Percentiles rank a stretch among this genome's conserved stretches.
Conservation (phyloP, 2,113 vertebrate species). For the Colaptes auratus region DNA sequence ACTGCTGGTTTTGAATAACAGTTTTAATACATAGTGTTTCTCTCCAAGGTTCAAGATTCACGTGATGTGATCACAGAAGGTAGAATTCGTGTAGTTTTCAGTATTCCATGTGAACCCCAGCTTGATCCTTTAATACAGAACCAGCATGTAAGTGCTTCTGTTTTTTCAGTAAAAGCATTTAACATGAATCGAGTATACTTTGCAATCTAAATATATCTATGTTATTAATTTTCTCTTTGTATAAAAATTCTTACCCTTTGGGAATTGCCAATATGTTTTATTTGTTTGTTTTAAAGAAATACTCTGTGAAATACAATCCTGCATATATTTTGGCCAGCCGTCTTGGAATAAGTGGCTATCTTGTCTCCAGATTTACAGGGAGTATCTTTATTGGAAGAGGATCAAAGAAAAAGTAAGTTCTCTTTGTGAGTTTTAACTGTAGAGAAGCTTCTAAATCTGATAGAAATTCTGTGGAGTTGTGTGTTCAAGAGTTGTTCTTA, state of each 20-base stretch:
- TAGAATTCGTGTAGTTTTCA: constrained; percentile 93
- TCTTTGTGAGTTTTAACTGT: constrained; percentile 30
- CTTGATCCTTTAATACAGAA: constrained; percentile 94
- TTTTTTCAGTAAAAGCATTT: neutral
- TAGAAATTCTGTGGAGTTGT: too few relatives aligned
- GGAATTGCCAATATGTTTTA: constrained; percentile 40
- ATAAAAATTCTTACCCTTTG: neutral
- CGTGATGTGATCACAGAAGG: constrained; percentile 92
- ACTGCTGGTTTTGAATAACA: neutral
- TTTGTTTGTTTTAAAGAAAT: constrained; percentile 87
- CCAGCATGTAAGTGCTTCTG: constrained; percentile 89
- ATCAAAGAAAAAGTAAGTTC: constrained; percentile 92
- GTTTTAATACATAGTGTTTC: neutral
- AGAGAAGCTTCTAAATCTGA: neutral
- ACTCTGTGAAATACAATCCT: constrained; percentile 95
- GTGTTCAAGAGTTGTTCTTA: neutral
- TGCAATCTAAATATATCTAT: neutral
- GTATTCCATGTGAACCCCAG: constrained; percentile 90
- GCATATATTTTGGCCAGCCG: constrained; percentile 94
- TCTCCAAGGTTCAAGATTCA: constrained; percentile 90
- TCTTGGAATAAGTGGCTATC: constrained; percentile 93
- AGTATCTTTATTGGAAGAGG: constrained; percentile 98
- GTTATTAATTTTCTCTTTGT: neutral
- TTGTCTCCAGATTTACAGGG: constrained; percentile 98
- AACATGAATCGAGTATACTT: neutral